Evolutionary conservation across 2,797 vertebrate species (phyloP).

Genomic region (Acropternis orthonyx): DNA sequence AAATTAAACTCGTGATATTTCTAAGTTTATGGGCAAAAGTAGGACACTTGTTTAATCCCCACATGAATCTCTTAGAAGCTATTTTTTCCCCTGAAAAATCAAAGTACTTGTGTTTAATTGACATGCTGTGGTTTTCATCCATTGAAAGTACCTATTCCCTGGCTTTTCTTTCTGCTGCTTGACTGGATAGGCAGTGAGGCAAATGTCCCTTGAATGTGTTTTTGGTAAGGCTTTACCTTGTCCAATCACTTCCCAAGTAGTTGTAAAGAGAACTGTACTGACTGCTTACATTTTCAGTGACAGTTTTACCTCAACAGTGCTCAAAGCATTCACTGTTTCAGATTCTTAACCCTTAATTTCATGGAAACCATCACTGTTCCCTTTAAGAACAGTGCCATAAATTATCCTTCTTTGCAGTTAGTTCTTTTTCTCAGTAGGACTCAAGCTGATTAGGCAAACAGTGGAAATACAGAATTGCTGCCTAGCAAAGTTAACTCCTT

Average conservation of each 20-base stretch:
- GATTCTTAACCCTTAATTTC: background rate
- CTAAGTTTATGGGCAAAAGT: background rate
- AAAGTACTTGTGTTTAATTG: background rate
- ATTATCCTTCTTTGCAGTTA: background rate
- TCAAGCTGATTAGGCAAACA: background rate
- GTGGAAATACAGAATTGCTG: background rate
- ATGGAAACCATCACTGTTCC: background rate
- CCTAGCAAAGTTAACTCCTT: background rate
- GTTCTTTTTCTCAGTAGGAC: background rate
- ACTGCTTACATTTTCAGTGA: background rate
- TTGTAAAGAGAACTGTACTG: background rate
- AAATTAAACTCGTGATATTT: background rate
- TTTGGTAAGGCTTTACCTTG: background rate
- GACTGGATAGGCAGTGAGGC: background rate
- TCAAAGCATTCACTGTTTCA: background rate
- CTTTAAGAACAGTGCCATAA: background rate
- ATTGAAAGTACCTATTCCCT: background rate
- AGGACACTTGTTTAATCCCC: background rate
- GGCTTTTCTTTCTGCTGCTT: background rate
- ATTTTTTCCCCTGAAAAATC: background rate
- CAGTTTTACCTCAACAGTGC: background rate
- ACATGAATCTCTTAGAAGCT: background rate
- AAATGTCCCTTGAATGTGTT: background rate
- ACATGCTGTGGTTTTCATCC: background rate
- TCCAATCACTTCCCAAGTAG: background rate